A percentile compares a stretch with the other conserved stretches of the same genome.
phyloP scores from a whole-genome alignment of 2,888 invertebrate genomes.

The Cryptosula pallasiana region DNA sequence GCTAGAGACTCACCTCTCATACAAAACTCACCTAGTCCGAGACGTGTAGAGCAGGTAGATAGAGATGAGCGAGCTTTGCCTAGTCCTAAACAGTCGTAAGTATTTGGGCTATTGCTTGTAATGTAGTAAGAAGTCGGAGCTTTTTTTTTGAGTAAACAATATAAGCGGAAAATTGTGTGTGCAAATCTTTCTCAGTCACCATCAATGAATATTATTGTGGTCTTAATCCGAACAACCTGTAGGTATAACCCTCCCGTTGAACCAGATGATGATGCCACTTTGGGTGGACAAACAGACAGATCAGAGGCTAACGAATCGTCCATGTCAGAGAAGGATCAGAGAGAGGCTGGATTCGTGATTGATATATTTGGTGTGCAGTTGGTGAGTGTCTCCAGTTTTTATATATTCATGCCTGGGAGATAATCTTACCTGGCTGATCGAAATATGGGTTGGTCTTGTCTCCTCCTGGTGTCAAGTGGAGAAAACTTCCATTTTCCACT shows the following conservation, averaged over 20 bases:
- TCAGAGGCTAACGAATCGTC: background rate
- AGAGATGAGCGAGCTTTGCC: slow-evolving; percentile 12
- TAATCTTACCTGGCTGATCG: no score
- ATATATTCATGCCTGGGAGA: no score
- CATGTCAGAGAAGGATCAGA: slow-evolving; percentile 52
- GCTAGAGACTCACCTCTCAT: background rate
- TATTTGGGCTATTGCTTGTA: background rate
- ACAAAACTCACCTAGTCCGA: slow-evolving; percentile 8
- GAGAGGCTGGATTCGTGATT: slow-evolving; percentile 78
- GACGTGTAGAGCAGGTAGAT: background rate
- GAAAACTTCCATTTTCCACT: no score
- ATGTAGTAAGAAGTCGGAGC: no score
- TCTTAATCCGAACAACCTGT: no score
- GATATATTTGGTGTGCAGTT: slow-evolving; percentile 83
- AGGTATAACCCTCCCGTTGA: slow-evolving; percentile 6
- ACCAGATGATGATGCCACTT: background rate
- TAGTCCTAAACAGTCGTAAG: slow-evolving; percentile 13
- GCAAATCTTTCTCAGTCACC: no score
- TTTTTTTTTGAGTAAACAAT: no score
- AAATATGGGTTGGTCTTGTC: no score
- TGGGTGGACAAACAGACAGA: slow-evolving; percentile 20
- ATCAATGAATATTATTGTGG: no score
- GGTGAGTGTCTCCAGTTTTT: no score
- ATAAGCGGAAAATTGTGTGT: no score
- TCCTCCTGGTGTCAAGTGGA: no score